Percentiles rank a stretch among this genome's conserved stretches.
Evolutionary conservation across 2,797 vertebrate species (phyloP).

Genomic region (Amazona ochrocephala): DNA sequence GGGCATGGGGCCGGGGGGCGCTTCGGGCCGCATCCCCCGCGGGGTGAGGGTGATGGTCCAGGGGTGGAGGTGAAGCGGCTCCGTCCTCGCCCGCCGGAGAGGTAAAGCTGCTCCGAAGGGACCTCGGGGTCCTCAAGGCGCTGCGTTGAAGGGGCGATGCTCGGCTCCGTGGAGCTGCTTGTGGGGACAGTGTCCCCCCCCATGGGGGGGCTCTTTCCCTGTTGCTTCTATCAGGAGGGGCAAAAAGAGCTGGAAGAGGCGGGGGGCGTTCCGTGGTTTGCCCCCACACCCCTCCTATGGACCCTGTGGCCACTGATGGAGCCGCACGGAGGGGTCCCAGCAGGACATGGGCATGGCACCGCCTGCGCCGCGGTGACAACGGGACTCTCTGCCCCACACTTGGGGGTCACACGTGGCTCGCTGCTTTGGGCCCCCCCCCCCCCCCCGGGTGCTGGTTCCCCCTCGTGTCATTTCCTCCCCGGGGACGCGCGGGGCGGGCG

Average conservation of each 20-base stretch:
- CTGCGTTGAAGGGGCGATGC: not conserved
- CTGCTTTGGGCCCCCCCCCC: fast-evolving
- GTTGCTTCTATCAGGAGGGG: fast-evolving
- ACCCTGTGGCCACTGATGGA: not conserved
- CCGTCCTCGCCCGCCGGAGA: not conserved
- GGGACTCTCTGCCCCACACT: not conserved
- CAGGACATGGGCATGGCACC: not conserved
- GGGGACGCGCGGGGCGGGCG: too few relatives aligned
- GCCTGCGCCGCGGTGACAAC: not conserved
- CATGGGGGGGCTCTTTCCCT: not conserved
- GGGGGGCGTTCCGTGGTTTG: too few relatives aligned
- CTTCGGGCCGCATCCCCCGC: not conserved
- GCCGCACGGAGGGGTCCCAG: not conserved
- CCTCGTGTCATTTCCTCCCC: constrained; percentile 2
- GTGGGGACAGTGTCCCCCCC: not conserved
- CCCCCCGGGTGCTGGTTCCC: too few relatives aligned
- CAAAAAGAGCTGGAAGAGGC: not conserved
- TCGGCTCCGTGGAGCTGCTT: not conserved
- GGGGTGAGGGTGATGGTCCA: not conserved
- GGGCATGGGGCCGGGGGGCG: not conserved
- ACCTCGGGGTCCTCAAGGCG: not conserved
- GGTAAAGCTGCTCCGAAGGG: not conserved
- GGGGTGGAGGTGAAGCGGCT: not conserved
- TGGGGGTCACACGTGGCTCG: fast-evolving
- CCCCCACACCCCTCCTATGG: not conserved